Evolutionary conservation across 2,888 invertebrate species (phyloP).

Genomic region (Subacronicta megacephala): DNA sequence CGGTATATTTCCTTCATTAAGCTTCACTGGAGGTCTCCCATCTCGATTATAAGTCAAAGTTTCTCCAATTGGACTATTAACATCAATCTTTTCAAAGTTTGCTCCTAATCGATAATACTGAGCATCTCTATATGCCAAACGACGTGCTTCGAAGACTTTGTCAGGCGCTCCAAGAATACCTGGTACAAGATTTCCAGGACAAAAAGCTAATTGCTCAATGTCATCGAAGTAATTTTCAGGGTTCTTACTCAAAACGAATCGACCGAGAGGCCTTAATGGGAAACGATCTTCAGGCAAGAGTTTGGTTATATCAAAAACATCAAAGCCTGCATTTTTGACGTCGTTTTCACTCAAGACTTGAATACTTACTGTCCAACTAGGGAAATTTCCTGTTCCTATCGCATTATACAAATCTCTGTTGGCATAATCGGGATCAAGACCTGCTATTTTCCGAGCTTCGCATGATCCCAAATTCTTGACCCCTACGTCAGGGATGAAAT

Average conservation of each 20-base stretch:
- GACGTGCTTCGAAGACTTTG: constrained; percentile 95
- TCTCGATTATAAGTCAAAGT: constrained; percentile 95
- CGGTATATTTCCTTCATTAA: constrained; percentile 95
- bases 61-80: constrained; percentile 96
- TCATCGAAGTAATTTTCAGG: constrained; percentile 97
- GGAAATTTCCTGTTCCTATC: constrained; percentile 92
- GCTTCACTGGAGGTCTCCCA: constrained; percentile 92
- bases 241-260: constrained; percentile 95
- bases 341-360: constrained; percentile 95
- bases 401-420: constrained; percentile 96
- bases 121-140: constrained; percentile 96
- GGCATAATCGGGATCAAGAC: constrained; percentile 95
- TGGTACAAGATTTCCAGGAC: constrained; percentile 95
- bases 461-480: constrained; percentile 92
- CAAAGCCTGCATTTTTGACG: constrained; percentile 93
- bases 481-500: constrained; percentile 95
- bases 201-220: constrained; percentile 96
- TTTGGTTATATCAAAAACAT: constrained; percentile 97
- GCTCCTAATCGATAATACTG: constrained; percentile 95
- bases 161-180: constrained; percentile 97
- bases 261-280: constrained; percentile 95
- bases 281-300: constrained; percentile 93
- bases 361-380: constrained; percentile 93
- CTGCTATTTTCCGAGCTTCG: constrained; percentile 91
- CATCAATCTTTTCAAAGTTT: constrained; percentile 96